Conservation (phyloP, 2,888 invertebrate species). For the Drosophila greeni region DNA sequence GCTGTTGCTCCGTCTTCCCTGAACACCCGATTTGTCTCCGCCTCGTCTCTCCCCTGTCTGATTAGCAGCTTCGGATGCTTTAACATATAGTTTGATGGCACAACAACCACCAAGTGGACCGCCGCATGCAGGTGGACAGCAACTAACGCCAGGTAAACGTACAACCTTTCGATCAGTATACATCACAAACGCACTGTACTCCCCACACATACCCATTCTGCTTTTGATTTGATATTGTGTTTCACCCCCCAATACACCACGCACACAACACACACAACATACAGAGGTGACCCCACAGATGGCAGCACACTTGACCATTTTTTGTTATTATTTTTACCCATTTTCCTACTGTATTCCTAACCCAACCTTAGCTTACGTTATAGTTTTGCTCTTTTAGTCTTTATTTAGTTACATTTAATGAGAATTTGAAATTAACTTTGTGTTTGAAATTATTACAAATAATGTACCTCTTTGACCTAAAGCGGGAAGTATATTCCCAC, state of each 20-base stretch:
- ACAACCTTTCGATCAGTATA: constrained; percentile 26
- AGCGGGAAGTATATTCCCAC: not conserved
- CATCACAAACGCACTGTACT: constrained; percentile 9
- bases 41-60: constrained; percentile 12
- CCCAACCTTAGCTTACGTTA: constrained; percentile 2
- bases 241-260: constrained; percentile 20
- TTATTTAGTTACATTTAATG: constrained; percentile 4
- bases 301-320: constrained; percentile 48
- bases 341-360: not conserved
- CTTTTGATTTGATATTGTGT: constrained; percentile 12
- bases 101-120: constrained; percentile 77
- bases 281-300: constrained; percentile 37
- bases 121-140: constrained; percentile 73
- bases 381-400: constrained; percentile 12
- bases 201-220: constrained; percentile 8
- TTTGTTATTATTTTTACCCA: constrained; percentile 23
- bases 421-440: not conserved
- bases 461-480: not conserved
- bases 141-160: constrained; percentile 74
- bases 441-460: not conserved
- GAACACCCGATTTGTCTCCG: constrained; percentile 10
- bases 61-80: constrained; percentile 77
- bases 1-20: constrained; percentile 15
- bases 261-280: too few relatives aligned
- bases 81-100: constrained; percentile 78